A percentile compares a stretch with the other conserved stretches of the same genome.
phyloP scores from a whole-genome alignment of 2,888 invertebrate species.

The Perizoma flavofasciatum region DNA sequence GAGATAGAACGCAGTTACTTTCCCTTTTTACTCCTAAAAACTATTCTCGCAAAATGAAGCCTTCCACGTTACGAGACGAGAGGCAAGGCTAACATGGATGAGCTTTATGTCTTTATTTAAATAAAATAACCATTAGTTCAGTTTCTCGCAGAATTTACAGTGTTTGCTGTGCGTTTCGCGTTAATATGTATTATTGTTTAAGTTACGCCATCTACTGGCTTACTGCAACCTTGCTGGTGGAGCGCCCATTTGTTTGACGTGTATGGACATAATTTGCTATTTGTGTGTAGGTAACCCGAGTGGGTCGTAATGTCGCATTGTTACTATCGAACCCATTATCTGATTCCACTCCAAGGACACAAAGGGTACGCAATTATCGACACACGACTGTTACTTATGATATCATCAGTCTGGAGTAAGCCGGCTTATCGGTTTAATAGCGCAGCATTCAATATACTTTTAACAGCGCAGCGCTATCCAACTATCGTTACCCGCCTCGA shows the following conservation, averaged over 20 bases:
- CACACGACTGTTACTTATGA: conserved; percentile 58
- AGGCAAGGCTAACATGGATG: conserved; percentile 43
- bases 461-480: conserved; percentile 47
- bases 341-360: conserved; percentile 50
- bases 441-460: conserved; percentile 50
- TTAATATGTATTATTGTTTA: conserved; percentile 49
- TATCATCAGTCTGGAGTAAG: conserved; percentile 45
- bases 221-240: conserved; percentile 68
- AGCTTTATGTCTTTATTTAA: conserved; percentile 38
- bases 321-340: conserved; percentile 66
- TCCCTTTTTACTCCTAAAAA: conserved; percentile 42
- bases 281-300: conserved; percentile 67
- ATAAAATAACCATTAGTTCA: conserved; percentile 40
- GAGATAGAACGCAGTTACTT: conserved; percentile 37
- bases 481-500: conserved; percentile 44
- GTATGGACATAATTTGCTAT: conserved; percentile 71
- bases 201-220: conserved; percentile 59
- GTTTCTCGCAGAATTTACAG: conserved; percentile 37
- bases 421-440: conserved; percentile 44
- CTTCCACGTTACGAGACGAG: conserved; percentile 26
- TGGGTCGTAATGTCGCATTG: conserved; percentile 73
- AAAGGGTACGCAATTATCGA: conserved; percentile 60
- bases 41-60: conserved; percentile 39
- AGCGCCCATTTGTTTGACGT: conserved; percentile 66
- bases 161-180: conserved; percentile 39